Evolutionary conservation across 2,888 invertebrate species (phyloP), one percentile per base, ranked within the genome.

Genomic region (Leucophora obtusa): DNA sequence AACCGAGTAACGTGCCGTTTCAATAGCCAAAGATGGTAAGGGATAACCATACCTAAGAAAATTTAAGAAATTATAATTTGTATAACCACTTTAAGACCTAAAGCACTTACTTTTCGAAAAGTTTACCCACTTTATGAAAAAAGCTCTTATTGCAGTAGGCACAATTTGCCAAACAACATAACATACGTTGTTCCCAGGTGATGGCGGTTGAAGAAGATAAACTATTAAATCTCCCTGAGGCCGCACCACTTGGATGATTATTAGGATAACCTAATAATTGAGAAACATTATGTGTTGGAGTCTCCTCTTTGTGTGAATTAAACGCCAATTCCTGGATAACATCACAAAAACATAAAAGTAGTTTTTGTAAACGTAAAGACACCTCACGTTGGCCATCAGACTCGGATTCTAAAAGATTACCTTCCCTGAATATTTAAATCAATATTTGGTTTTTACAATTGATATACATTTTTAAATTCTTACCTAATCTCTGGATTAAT

Each of bases 101-200:
- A 7, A 28, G 7, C 10, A 60, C 83, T 53, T 83, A 89, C 83
- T 88, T 88, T 2, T 89, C 88, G 69, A 97, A 94, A 11, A 93
- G 91, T 33, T 92, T 93, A 1, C 93, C 93, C 53, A 98, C 92
- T 85, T 94, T 92, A 3, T 94, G 93, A 80, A 97, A 92, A 63
- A 96, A 93, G 60, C 93, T 92, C 79, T 93, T 93, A 72, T 94
- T 92, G 7, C 97, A 96, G 89, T 96, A 97, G 80, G 94, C 94
- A 87, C 97, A 97, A 90, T 98, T 98, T 84, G 97, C 96, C 79
- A 96, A 92, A 66, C 96, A 95, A 79, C 97, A 94, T 54, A 98
- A 92, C 83, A 98, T 92, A 73, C 95, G 92, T 85, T 95, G 94
- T 88, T 96, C 96, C 94, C 95, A 95, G 63, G 93, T 92, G 65